phyloP scores from a whole-genome alignment of 2,888 invertebrate species.

The Atethmia centrago region DNA sequence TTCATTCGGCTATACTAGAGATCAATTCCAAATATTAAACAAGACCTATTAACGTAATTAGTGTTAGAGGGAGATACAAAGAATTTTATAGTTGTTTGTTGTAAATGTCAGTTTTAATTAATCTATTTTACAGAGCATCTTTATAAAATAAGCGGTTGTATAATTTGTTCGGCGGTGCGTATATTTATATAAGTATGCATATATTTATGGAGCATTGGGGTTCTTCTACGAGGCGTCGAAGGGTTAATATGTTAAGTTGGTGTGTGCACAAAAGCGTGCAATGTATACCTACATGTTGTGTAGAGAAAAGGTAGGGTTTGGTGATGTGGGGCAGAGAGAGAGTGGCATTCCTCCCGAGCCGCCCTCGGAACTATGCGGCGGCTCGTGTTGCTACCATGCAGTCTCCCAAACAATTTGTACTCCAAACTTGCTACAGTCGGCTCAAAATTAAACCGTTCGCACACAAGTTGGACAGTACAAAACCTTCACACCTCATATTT shows the following conservation, averaged over 20 bases:
- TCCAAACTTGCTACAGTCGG: conserved; percentile 60
- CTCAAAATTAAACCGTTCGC: conserved; percentile 63
- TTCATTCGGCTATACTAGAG: conserved; percentile 74
- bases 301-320: conserved; percentile 72
- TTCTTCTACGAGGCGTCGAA: conserved; percentile 56
- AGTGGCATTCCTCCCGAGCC: conserved; percentile 76
- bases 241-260: conserved; percentile 64
- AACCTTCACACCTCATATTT: conserved; percentile 44
- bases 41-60: conserved; percentile 86
- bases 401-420: conserved; percentile 71
- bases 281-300: conserved; percentile 65
- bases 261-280: conserved; percentile 67
- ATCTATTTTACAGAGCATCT: conserved; percentile 90
- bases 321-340: conserved; percentile 70
- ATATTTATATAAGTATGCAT: too few relatives aligned
- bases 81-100: conserved; percentile 91
- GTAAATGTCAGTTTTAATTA: conserved; percentile 90
- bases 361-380: conserved; percentile 79
- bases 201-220: conserved; percentile 47
- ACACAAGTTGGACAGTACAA: conserved; percentile 55
- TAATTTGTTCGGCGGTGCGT: conserved; percentile 62
- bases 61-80: conserved; percentile 86
- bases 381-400: conserved; percentile 62
- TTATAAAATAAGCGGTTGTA: conserved; percentile 83
- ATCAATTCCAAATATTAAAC: conserved; percentile 80